Base-by-base conservation (phyloP, 1,140 invertebrate genomes). In the Bombus ignitus region DNA sequence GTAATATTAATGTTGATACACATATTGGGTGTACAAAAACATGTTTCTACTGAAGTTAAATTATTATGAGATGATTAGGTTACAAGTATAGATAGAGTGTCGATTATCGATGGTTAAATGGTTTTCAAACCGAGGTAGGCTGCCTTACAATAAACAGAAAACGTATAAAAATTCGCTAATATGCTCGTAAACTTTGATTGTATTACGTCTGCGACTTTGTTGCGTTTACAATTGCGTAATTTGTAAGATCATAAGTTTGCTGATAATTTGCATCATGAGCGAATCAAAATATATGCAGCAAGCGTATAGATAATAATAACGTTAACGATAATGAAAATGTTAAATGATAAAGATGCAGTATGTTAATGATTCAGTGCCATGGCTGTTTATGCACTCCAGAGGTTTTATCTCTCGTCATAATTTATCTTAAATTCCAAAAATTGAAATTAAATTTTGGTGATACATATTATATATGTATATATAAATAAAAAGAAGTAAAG, bases 121-220 rank as follows among this genome's bases (percentile, higher is more conserved):
- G 79, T 82, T 79, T 81, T 66, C 62, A 74, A 85, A 82, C 53
- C 32, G 39, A 71, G 22, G 68, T 91, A 90, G 83, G 83, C 77
- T 91, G 89, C 89, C 89, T 90, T 91, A 91, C 71, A 44, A 89
- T 88, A 87, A 76, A 83, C 87, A 89, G 32, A 72, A n/a, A 77
- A 76, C 62, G 44, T 71, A 84, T 62, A 83, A 72, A 18, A n/a
- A 66, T 77, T 83, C 28, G 15, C 35, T 39, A 44, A 44, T 15
- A 80, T 39, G 57, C 77, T 28, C 39, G 59, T 37, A 82, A 81
- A 74, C 9, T 76, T 82, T 57, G n/a, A 83, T 86, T 86, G 37
- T 22, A 81, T 82, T 35, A 25, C 8, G 47, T 81, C 80, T 39
- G 53, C 32, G 12, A 35, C 12, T 73, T 47, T n/a, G 22, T 42